Conservation (phyloP, 2,797 vertebrate species). For the Huso huso region DNA sequence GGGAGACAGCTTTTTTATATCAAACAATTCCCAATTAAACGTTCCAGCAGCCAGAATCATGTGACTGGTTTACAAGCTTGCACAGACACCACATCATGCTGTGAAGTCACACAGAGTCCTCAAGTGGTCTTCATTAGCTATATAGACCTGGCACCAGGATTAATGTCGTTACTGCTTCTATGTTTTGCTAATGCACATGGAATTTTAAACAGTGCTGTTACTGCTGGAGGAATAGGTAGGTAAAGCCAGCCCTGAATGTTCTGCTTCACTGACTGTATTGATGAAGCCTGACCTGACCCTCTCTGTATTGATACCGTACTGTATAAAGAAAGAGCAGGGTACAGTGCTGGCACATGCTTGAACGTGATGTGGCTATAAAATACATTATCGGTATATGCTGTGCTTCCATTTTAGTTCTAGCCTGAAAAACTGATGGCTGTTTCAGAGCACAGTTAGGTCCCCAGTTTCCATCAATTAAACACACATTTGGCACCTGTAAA, state of each 20-base stretch:
- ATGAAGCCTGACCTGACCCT: too few relatives aligned
- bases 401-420: too few relatives aligned
- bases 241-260: not conserved
- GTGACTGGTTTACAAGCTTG: slow-evolving; percentile 26
- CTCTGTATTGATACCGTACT: too few relatives aligned
- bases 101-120: slow-evolving; percentile 16
- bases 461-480: too few relatives aligned
- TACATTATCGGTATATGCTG: too few relatives aligned
- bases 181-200: not conserved
- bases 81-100: slow-evolving; percentile 8
- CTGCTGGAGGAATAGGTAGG: not conserved
- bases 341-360: too few relatives aligned
- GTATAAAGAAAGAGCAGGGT: too few relatives aligned
- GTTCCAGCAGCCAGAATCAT: slow-evolving; percentile 13
- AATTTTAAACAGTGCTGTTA: not conserved
- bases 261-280: too few relatives aligned
- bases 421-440: too few relatives aligned
- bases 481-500: too few relatives aligned
- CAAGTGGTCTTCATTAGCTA: slow-evolving; percentile 7
- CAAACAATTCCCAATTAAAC: slow-evolving; percentile 11
- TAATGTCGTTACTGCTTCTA: not conserved
- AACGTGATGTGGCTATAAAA: too few relatives aligned
- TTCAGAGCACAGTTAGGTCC: too few relatives aligned
- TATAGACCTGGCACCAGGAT: not conserved
- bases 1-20: slow-evolving; percentile 1